Base-by-base conservation (phyloP, 2,797 vertebrate genomes). In the Hippoglossus hippoglossus region DNA sequence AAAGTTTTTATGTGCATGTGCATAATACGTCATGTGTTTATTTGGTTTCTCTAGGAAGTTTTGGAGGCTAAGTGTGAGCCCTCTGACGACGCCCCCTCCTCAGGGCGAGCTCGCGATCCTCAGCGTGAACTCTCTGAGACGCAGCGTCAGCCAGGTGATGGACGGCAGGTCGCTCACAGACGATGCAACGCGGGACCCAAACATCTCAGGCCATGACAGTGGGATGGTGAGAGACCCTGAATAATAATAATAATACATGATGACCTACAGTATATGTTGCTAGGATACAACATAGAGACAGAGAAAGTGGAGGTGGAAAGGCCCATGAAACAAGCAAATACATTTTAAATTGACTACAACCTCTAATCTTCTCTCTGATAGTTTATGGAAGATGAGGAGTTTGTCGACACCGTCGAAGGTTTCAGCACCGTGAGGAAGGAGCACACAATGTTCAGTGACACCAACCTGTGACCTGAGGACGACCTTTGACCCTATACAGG, bases 351-450 rank as follows among this genome's bases (percentile, higher is more conserved):
- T 7, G 31, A 31, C 6, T 2, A 31, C 31, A 31, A 31, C 31
- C 31, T 31, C 31, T 39, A 2, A 16, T 56, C 25, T 72, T 56
- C 25, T 72, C 26, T 22, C 22, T n/a, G 51, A 31, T 82, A 96
- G 97, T 97, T 96, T 13, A 93, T 94, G 88, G 97, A 99, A 13
- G 96, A 98, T 57, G 98, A 98, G 31, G 97, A 97, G 73, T 96
- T 99, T 59, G 94, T 98, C 6, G 97, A 96, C 49, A 96, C 95
- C 56, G 93, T 99, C 88, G 98, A 99, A 93, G 97, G 97, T 63
- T 99, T 99, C 94, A 99, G 97, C 91, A 98, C 97, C 0, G 95
- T 98, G 81, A 96, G 95, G 64, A 99, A 99, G 89, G 97, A 99
- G 71, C 97, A 98, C 86, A 99, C 98, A 57, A 96, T 98, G 59